Conservation (phyloP, 2,113 vertebrate genomes). For the Myrmecobius fasciatus region DNA sequence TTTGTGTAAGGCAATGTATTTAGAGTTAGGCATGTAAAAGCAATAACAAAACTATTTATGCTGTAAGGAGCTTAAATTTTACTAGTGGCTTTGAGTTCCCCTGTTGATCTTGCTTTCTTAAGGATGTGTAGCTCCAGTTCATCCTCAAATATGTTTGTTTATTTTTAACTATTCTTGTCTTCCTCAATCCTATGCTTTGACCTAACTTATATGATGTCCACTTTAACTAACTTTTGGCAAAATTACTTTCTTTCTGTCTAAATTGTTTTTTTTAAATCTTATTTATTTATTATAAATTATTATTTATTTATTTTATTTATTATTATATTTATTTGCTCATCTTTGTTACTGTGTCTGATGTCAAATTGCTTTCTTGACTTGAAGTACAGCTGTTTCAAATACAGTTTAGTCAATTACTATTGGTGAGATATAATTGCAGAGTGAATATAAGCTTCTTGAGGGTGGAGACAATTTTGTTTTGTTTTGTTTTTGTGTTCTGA, state of each 20-base stretch:
- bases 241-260: not conserved
- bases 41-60: not conserved
- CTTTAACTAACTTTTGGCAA: not conserved
- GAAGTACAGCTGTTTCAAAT: not conserved
- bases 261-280: not conserved
- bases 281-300: too few species aligned
- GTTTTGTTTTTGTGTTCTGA: not conserved
- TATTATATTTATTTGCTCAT: too few species aligned
- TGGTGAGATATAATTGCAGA: not conserved
- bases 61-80: not conserved
- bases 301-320: too few species aligned
- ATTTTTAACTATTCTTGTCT: not conserved
- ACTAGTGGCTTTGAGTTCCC: not conserved
- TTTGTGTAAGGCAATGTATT: not conserved
- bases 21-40: not conserved
- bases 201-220: not conserved
- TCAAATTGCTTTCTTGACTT: not conserved
- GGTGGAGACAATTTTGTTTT: not conserved
- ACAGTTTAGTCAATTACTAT: not conserved
- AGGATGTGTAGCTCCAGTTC: not conserved
- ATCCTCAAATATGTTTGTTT: not conserved
- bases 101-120: not conserved
- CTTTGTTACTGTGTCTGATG: not conserved
- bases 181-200: not conserved
- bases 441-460: not conserved